Evolutionary conservation across 2,797 vertebrate species (phyloP), one percentile per base, ranked within the genome.

Genomic region (Gorsachius magnificus): DNA sequence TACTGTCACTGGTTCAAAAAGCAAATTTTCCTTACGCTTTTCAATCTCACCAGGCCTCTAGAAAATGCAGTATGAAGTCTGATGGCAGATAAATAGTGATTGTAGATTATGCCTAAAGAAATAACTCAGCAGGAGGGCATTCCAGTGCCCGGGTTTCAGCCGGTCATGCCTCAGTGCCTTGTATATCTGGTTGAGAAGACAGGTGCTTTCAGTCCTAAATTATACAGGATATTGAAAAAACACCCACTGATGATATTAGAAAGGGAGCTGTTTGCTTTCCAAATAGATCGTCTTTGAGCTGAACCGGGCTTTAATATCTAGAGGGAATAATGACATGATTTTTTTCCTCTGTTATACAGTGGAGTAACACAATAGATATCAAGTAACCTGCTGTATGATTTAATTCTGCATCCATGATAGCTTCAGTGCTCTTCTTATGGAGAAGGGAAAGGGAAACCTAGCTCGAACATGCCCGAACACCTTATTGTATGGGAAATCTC

Each of bases 151-250:
- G 53, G 96, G 96, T 96, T 97, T 96, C 96, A 96, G 95, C 88
- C 72, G 1, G 98, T 98, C 98, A 98, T 88, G 98, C 98, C 96
- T 97, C 98, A 97, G 92, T 97, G 97, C 96, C 92, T 92, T 51
- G 86, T 91, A 95, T 97, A 97, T 98, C 97, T 98, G 98, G 95
- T 91, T 96, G 92, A 90, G 96, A 80, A 96, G 95, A 95, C 93
- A 97, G 97, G 95, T 95, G 96, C 98, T 98, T 98, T 98, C 98
- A 98, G 95, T 84, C 93, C 94, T 87, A 97, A 98, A 98, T 98
- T 84, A 98, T 95, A 97, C 96, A 97, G 98, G 97, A 97, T 98
- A 98, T 92, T 96, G 93, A 79, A 93, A 96, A 95, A 75, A 71
- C 51, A 85, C 71, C 66, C 83, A 71, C n/a, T 50, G 66, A 90